phyloP scores from a whole-genome alignment of 2,888 invertebrate species.

The Orthosia gothica region DNA sequence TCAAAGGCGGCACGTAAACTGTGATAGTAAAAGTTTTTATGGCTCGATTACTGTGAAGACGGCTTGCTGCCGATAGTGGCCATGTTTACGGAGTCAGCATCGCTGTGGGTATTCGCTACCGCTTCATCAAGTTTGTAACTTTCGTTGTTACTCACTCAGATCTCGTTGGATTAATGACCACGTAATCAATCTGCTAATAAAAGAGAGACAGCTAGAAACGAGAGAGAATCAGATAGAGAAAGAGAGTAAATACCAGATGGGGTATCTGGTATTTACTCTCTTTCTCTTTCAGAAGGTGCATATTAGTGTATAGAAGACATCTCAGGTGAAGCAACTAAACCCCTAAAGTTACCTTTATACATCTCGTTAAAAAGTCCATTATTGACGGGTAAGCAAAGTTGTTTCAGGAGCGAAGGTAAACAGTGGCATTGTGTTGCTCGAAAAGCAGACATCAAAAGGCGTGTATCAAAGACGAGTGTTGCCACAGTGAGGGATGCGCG shows the following conservation, averaged over 20 bases:
- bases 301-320: background rate
- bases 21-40: slow-evolving; percentile 87
- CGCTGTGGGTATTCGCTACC: slow-evolving; percentile 14
- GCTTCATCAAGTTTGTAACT: slow-evolving; percentile 25
- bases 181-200: background rate
- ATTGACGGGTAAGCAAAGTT: slow-evolving; percentile 79
- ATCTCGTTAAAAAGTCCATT: slow-evolving; percentile 80
- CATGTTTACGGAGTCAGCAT: slow-evolving; percentile 65
- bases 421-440: slow-evolving; percentile 84
- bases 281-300: too few species aligned
- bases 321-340: slow-evolving; percentile 27
- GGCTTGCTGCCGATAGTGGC: slow-evolving; percentile 62
- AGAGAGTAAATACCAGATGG: too few species aligned
- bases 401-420: slow-evolving; percentile 83
- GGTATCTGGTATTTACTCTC: too few species aligned
- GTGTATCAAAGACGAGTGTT: slow-evolving; percentile 87
- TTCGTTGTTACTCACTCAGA: slow-evolving; percentile 3
- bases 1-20: slow-evolving; percentile 83
- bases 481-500: slow-evolving; percentile 79
- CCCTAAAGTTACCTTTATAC: slow-evolving; percentile 55
- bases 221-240: too few species aligned
- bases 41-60: slow-evolving; percentile 75
- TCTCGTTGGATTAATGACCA: slow-evolving; percentile 1
- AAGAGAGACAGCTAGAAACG: too few species aligned
- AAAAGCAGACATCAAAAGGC: slow-evolving; percentile 88